Evolutionary conservation across 1,140 invertebrate species (phyloP), one percentile per base, ranked within the genome.

Genomic region (Drosophila miranda): DNA sequence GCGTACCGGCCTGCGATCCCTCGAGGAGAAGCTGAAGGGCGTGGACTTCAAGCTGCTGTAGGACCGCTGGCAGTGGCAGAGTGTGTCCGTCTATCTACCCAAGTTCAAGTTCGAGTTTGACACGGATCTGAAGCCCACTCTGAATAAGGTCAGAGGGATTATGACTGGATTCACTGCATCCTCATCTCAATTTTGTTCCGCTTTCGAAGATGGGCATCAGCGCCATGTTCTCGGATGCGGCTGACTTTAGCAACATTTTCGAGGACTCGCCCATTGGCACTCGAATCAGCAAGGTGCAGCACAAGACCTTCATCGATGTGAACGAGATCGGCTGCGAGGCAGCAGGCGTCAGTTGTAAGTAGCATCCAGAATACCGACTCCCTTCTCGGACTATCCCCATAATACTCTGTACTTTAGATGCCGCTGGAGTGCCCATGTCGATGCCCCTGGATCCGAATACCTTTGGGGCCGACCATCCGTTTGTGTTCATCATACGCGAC

Each of bases 241-340:
- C 89, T 9, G 89, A 90, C 38, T 90, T 90, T 23, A 90, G 89
- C 46, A 89, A 90, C 53, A 81, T 90, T 44, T 90, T 89, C 57
- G 63, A 88, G 14, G 66, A 90, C 21, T 88, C 86, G 5, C 86
- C 89, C 43, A 75, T 87, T 21, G 87, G 80, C 52, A 90, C 89
- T 1, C 75, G 84, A 11, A 89, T 90, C 51, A 84, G 76, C 21
- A 92, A 94, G 59, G 93, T 94, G 6, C 88, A 95, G n/a, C 96
- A 96, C 86, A 96, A 96, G 90, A 94, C 94, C 26, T 95, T 93
- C 69, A 94, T 96, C 46, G 93, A 95, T 89, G 94, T 96, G 0
- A 95, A 96, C 76, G 96, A 96, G 91, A 93, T 95, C 82, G 95
- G 96, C 30, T 94, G 94, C 41, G 95, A 95, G 91, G 95, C 95